Evolutionary conservation across 2,113 vertebrate genomes (phyloP), one percentile per base, ranked within the genome.

Genomic region (Spheniscus mendiculus): DNA sequence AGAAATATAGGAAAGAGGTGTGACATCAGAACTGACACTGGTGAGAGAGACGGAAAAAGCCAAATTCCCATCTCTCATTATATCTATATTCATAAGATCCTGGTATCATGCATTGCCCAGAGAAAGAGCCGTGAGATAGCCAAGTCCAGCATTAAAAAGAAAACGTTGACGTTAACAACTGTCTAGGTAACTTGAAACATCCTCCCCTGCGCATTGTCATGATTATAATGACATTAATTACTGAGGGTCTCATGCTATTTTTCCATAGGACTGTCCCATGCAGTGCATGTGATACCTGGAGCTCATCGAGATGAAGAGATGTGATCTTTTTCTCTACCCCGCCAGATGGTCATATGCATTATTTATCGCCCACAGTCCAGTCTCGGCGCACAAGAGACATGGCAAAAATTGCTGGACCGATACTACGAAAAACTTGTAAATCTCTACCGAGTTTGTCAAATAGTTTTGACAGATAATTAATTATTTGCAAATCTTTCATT

Each of bases 381-480:
- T 17, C 45, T 2, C 16, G 42, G 42, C 2, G 1, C 81, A 58
- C 49, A 44, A 52, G 27, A 36, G 26, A 55, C 7, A 0, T 2
- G 29, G 72, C 45, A 76, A 52, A 63, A 73, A 59, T 26, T 53
- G 20, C 47, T 22, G n/a, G 74, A 12, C 49, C 12, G 6, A 44
- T 45, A 2, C 30, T 14, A 15, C 6, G 3, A 67, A 67, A 67
- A 53, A 15, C 26, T 19, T 19, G 5, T 47, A 17, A 67, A 63
- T 70, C 27, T 12, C 1, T 17, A 1, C 32, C 9, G 45, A 49
- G 32, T 50, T 86, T 74, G 13, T 50, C 47, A 47, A 47, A 49
- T 10, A 15, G 12, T 38, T 93, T 40, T 50, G 73, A 6, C 23
- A 53, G 47, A 19, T n/a, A 77, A 93, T 52, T 47, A 55, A 36